These are phyloP conservation scores for Acropternis orthonyx DNA, from an alignment of 2,797 vertebrate species.

Conservation along the genomic window DNA sequence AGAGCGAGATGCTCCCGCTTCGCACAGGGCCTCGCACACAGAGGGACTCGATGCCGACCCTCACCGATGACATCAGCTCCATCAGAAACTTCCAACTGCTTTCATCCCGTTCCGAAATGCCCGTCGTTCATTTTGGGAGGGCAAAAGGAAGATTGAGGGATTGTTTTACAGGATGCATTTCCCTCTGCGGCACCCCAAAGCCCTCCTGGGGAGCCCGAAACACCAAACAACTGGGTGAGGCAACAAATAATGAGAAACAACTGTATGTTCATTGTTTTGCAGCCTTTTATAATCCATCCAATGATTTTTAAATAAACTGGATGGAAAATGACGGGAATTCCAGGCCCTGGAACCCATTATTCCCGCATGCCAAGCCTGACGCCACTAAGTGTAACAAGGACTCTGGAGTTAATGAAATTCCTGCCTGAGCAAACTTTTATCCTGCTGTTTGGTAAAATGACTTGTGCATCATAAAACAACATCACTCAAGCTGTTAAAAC, in stretches of 20 bases:
- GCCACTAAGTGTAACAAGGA: neutral
- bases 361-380: neutral
- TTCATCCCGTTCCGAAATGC: neutral
- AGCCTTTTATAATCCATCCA: constrained; percentile 36
- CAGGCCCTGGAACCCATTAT: constrained; percentile 35
- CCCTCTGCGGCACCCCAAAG: neutral
- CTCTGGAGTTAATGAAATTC: neutral
- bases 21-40: neutral
- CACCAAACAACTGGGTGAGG: constrained; percentile 36
- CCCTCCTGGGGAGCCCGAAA: neutral
- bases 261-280: neutral
- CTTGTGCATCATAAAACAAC: constrained; percentile 8
- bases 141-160: neutral
- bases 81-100: neutral
- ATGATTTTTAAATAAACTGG: constrained; percentile 38
- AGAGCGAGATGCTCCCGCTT: neutral
- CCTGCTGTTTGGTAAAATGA: neutral
- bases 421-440: constrained; percentile 45
- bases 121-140: neutral
- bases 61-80: neutral
- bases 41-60: accelerated
- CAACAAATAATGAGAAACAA: constrained; percentile 16
- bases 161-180: neutral
- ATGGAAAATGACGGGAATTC: constrained; percentile 39
- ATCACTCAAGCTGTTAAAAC: neutral